These are phyloP conservation scores for Thereva nobilitata DNA, from an alignment of 2,888 invertebrate genomes.

Conservation along the genomic window DNA sequence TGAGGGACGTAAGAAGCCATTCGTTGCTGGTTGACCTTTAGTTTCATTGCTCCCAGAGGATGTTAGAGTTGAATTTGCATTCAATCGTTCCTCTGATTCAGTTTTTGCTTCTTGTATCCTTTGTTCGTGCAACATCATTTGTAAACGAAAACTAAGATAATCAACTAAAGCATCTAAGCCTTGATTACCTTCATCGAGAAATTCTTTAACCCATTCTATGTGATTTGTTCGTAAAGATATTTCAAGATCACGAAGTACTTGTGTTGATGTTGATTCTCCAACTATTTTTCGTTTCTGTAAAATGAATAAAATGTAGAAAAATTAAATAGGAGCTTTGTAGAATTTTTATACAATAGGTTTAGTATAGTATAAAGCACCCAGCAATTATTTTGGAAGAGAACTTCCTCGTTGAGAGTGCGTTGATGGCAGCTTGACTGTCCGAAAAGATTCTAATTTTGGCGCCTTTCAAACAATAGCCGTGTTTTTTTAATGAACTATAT, in stretches of 20 bases:
- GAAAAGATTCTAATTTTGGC: too few species aligned
- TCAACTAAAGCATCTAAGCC: constrained; percentile 96
- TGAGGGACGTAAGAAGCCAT: constrained; percentile 61
- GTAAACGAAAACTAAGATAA: constrained; percentile 92
- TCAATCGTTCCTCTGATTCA: constrained; percentile 76
- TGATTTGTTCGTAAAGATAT: constrained; percentile 98
- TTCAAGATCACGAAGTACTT: constrained; percentile 96
- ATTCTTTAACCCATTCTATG: constrained; percentile 99
- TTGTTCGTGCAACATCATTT: constrained; percentile 93
- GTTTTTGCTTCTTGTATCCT: constrained; percentile 75
- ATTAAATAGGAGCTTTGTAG: constrained; percentile 4
- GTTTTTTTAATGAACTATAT: too few species aligned
- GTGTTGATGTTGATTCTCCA: constrained; percentile 96
- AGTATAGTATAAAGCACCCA: too few species aligned
- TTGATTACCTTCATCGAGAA: constrained; percentile 93
- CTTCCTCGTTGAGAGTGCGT: too few species aligned
- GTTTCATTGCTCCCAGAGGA: constrained; percentile 41
- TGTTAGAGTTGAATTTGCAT: constrained; percentile 46
- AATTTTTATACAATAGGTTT: too few species aligned
- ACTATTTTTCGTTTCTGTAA: constrained; percentile 96
- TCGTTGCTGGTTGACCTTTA: constrained; percentile 42
- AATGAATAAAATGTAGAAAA: constrained; percentile 58
- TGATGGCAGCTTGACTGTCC: too few species aligned
- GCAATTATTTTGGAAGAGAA: too few species aligned
- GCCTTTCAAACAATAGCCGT: too few species aligned